These are phyloP conservation scores for Chloebia gouldiae DNA, from an alignment of 2,113 vertebrate species.

Conservation along the genomic window DNA sequence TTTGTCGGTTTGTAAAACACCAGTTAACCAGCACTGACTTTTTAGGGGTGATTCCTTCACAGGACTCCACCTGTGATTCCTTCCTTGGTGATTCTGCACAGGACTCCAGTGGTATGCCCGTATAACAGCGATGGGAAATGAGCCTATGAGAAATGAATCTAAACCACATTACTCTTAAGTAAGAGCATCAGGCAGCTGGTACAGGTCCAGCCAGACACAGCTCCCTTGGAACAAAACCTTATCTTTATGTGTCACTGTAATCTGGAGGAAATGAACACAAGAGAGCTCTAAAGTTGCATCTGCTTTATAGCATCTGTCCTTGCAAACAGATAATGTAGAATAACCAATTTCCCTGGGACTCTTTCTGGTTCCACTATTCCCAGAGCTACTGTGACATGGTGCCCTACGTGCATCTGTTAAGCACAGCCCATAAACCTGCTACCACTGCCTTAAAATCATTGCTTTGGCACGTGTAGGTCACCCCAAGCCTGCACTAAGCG, in stretches of 20 bases:
- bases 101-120: rapidly evolving
- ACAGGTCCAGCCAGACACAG: background rate
- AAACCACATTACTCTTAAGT: background rate
- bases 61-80: no score
- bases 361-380: background rate
- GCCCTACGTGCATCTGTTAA: rapidly evolving
- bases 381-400: background rate
- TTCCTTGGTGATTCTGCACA: background rate
- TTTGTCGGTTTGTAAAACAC: rapidly evolving
- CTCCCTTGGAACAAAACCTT: background rate
- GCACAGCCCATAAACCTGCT: background rate
- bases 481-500: background rate
- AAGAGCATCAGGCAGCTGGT: background rate
- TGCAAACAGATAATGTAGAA: background rate
- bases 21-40: background rate
- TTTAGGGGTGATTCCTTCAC: no score
- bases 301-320: background rate
- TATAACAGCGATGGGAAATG: background rate
- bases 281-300: background rate
- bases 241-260: background rate
- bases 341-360: background rate
- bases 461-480: background rate
- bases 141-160: background rate
- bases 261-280: background rate
- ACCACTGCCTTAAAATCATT: background rate